Evolutionary conservation across 2,888 invertebrate genomes (phyloP).

Genomic region (Gandaritis pyraliata): DNA sequence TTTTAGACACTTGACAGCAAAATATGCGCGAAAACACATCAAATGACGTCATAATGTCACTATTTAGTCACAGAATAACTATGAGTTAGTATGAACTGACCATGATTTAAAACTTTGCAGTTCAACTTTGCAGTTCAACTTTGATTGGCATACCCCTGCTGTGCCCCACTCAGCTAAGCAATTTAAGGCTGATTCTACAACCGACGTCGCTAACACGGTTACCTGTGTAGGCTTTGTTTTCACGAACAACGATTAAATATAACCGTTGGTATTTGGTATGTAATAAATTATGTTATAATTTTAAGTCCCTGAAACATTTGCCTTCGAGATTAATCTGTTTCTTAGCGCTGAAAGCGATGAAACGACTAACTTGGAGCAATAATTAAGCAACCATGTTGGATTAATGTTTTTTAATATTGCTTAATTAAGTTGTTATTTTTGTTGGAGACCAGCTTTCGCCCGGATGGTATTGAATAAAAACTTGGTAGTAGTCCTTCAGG

Average conservation of each 20-base stretch:
- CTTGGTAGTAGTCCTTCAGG: too few relatives aligned
- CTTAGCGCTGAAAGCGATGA: conserved; percentile 23
- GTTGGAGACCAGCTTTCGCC: too few relatives aligned
- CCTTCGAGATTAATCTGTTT: conserved; percentile 20
- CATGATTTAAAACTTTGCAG: too few relatives aligned
- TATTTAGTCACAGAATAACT: too few relatives aligned
- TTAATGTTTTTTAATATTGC: conserved; percentile 8
- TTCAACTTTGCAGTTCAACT: neutral
- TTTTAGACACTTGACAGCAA: too few relatives aligned
- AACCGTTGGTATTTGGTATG: conserved; percentile 11
- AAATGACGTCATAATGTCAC: too few relatives aligned
- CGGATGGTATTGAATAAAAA: too few relatives aligned
- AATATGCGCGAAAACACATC: too few relatives aligned
- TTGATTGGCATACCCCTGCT: neutral
- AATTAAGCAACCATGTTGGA: conserved; percentile 16
- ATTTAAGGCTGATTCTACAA: conserved; percentile 18
- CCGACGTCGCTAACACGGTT: conserved; percentile 9
- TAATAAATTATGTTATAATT: conserved; percentile 21
- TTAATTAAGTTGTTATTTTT: neutral
- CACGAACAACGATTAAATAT: conserved; percentile 14
- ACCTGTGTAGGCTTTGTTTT: conserved; percentile 17
- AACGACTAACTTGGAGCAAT: conserved; percentile 17
- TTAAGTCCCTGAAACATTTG: conserved; percentile 22
- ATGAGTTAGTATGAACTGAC: too few relatives aligned
- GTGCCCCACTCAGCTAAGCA: conserved; percentile 7